Evolutionary conservation across 2,113 vertebrate species (phyloP), one percentile per base, ranked within the genome.

Genomic region (Ptilorrhoa leucosticta): DNA sequence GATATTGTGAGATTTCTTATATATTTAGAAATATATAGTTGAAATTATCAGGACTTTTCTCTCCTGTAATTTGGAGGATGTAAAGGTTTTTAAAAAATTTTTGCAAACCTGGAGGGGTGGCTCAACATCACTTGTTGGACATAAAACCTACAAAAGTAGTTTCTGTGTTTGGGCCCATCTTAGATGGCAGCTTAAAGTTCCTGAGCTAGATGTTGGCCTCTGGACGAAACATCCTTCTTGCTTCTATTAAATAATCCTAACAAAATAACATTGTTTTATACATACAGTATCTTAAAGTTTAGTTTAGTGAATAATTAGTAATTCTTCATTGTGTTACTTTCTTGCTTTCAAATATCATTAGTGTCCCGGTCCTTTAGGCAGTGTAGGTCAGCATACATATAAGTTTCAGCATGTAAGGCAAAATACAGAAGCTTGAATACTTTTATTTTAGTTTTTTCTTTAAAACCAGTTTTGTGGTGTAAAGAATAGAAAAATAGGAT

Each of bases 241-340:
- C 14, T 91, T 50, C 21, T 78, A 24, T 54, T 42, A 54, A 40
- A 9, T 40, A 60, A 50, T 73, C 33, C 13, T 50, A 50, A 40
- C 39, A 60, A 69, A 73, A 42, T 35, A 65, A 7, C 6, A 15
- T 15, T 30, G 4, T 47, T 24, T 86, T 72, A n/a, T 61, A 17
- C 5, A 5, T 45, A 27, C 0, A 57, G 10, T 22, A 21, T 28
- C 15, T 31, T 1, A 1, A 15, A 47, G 26, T 68, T 65, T 51
- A 47, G 26, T 68, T 65, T 51, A 82, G 22, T 61, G 30, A 63
- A 35, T 47, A 58, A 44, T 53, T 58, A 61, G 6, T 78, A 63
- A 60, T 60, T 84, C 33, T 75, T 69, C 31, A 17, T 6, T 47
- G 50, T 39, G 9, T 57, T 70, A 16, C 4, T 15, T 44, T 28